Evolutionary conservation across 2,113 vertebrate genomes (phyloP).

Genomic region (Bubo scandiacus): DNA sequence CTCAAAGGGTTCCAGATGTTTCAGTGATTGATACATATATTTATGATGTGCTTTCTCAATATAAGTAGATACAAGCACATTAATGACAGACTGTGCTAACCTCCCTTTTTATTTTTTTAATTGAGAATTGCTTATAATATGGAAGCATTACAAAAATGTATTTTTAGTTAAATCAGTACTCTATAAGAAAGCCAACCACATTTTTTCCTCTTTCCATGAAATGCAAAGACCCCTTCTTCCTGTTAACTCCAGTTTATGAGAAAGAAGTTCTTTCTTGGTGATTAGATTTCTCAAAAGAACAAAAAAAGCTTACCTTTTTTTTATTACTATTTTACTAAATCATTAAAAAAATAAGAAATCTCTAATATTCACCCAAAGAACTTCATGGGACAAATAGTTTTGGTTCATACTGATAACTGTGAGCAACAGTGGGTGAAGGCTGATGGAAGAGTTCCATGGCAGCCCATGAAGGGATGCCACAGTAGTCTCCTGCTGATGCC

Average conservation of each 20-base stretch:
- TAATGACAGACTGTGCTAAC: background rate
- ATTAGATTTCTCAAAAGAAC: slow-evolving; percentile 62
- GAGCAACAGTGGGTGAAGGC: slow-evolving; percentile 60
- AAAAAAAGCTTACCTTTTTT: slow-evolving; percentile 5
- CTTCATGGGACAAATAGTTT: slow-evolving; percentile 65
- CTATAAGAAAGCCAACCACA: slow-evolving; percentile 41
- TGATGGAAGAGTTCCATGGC: slow-evolving; percentile 15
- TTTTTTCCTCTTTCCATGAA: slow-evolving; percentile 15
- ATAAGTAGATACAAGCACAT: background rate
- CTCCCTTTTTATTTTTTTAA: background rate
- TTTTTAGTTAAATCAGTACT: slow-evolving; percentile 58
- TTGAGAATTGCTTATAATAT: background rate
- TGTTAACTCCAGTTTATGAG: slow-evolving; percentile 51
- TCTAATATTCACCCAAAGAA: slow-evolving; percentile 41
- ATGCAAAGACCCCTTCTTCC: slow-evolving; percentile 3
- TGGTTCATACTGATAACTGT: slow-evolving; percentile 58
- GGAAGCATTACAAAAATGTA: slow-evolving; percentile 49
- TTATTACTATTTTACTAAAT: slow-evolving; percentile 66
- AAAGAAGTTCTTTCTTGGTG: slow-evolving; percentile 29
- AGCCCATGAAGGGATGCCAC: slow-evolving; percentile 42
- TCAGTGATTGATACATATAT: background rate
- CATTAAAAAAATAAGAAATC: slow-evolving; percentile 53
- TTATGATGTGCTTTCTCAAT: background rate
- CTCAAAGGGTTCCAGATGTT: background rate
- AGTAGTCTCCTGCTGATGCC: slow-evolving; percentile 20